These are phyloP conservation scores for Setipinna tenuifilis DNA, from an alignment of 2,797 vertebrate genomes.

Conservation along the genomic window DNA sequence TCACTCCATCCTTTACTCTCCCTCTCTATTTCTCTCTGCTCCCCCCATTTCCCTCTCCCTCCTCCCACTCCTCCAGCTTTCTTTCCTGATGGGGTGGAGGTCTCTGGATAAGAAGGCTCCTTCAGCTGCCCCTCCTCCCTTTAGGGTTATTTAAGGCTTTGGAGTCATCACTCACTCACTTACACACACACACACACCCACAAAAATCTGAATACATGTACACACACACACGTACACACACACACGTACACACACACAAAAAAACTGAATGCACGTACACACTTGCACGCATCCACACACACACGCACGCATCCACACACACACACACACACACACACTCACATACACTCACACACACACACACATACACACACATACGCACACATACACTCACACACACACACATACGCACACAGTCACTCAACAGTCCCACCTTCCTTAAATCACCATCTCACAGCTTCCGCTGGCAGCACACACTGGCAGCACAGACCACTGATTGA, in stretches of 20 bases:
- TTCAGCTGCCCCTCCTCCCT: neutral
- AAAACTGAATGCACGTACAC: too few species aligned
- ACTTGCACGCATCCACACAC: too few species aligned
- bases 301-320: too few species aligned
- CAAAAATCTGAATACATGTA: slow-evolving; percentile 14
- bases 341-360: too few species aligned
- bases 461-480: neutral
- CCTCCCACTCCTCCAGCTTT: neutral
- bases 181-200: slow-evolving; percentile 18
- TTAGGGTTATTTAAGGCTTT: neutral
- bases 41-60: neutral
- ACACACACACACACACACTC: too few species aligned
- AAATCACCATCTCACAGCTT: neutral
- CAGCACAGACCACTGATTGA: neutral
- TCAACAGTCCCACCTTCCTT: neutral
- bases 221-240: slow-evolving; percentile 27
- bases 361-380: too few species aligned
- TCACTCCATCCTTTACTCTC: too few species aligned
- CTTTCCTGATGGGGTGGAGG: slow-evolving; percentile 39
- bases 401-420: neutral
- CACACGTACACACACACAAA: neutral
- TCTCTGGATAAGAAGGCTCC: slow-evolving; percentile 47
- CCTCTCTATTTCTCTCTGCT: too few species aligned
- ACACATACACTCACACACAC: too few species aligned
- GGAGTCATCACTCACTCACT: neutral